Base-by-base conservation (phyloP, 92 coral and sea anemone genomes). In the Paragorgia papillata region DNA sequence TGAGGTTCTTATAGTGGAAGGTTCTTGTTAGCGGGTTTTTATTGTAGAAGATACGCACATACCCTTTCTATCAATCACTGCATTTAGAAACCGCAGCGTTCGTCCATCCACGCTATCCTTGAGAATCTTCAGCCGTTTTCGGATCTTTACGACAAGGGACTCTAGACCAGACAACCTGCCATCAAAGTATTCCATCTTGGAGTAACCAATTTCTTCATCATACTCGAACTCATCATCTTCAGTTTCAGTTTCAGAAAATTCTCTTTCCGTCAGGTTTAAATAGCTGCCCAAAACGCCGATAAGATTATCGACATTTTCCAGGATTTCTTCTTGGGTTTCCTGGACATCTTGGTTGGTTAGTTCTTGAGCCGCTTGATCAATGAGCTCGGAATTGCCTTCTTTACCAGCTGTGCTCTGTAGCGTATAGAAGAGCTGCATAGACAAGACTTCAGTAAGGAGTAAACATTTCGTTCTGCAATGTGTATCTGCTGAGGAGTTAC, bases 341-440 rank as follows among this genome's bases (percentile, higher is more conserved):
- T 46, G 28, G 39, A 77, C 25, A 30, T 73, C 68, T 14, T 32
- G 24, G 4, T n/a, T 24, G 6, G n/a, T 28, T 1, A 44, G 75
- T 33, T 49, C 75, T 21, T 68, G 40, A 1, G 75, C 22, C 3
- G 39, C 40, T 41, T 37, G 75, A 27, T 68, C 75, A 32, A 68
- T 44, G 0, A 27, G 12, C 19, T 46, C 75, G 10, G 40, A 7
- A 46, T 55, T 44, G 4, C 82, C 73, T 65, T 75, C 60, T 15
- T 82, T 76, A 15, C 79, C 76, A 4, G 91, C 80, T 34, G 82
- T 19, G 48, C 71, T 80, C 63, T 74, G 84, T 17, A 93, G 26
- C 12, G 94, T 82, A 74, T 91, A 88, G 76, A 84, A 93, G 2
- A 93, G 79, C 37, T 93, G 97, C 97, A 89, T 91, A 0, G 97